Percentiles rank a stretch among this genome's conserved stretches.
Conservation (phyloP, 1,140 invertebrate species). For the Orchesella cincta region DNA sequence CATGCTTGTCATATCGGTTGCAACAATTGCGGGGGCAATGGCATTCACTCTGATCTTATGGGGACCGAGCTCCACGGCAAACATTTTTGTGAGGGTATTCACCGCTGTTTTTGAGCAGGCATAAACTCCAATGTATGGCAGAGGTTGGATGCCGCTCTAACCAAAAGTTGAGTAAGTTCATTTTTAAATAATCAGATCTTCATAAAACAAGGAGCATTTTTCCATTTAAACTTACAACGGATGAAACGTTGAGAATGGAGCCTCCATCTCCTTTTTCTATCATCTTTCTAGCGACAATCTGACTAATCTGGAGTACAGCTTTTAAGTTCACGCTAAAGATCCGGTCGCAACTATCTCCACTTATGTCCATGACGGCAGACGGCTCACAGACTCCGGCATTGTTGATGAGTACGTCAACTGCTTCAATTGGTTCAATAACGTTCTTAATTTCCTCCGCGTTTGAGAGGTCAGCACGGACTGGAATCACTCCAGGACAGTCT, state of each 20-base stretch:
- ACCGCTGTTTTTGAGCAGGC: background rate
- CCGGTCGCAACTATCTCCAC: background rate
- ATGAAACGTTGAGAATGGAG: background rate
- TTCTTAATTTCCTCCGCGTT: slow-evolving; percentile 34
- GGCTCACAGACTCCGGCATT: slow-evolving; percentile 56
- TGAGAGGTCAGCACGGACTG: slow-evolving; percentile 23
- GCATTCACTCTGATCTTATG: slow-evolving; percentile 1
- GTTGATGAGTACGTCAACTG: slow-evolving; percentile 37
- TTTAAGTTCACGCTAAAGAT: background rate
- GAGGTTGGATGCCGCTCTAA: background rate
- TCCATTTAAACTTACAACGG: too few species aligned
- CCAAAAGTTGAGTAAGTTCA: background rate
- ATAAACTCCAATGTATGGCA: background rate
- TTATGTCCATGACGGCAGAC: background rate
- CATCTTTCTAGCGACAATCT: background rate
- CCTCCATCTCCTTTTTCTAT: background rate
- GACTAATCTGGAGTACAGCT: background rate
- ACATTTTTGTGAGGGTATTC: background rate
- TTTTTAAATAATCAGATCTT: background rate
- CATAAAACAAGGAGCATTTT: background rate
- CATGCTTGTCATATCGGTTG: background rate
- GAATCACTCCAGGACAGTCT: slow-evolving; percentile 29
- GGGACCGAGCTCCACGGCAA: background rate
- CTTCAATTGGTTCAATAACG: slow-evolving; percentile 2
- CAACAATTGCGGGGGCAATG: background rate